Conservation (phyloP, 2,888 invertebrate species). For the Polyommatus icarus region DNA sequence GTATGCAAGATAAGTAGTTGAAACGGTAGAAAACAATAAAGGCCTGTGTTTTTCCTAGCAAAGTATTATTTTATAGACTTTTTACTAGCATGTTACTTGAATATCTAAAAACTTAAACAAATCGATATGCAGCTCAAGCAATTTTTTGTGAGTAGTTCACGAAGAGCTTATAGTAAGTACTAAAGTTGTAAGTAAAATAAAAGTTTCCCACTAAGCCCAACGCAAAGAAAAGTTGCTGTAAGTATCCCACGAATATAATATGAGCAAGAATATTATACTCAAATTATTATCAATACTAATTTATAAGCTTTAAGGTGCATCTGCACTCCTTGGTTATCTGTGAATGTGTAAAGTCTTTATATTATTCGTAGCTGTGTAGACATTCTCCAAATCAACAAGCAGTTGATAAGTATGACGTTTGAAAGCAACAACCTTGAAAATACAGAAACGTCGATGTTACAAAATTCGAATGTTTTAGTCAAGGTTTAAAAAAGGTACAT, state of each 20-base stretch:
- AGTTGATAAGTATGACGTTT: too few species aligned
- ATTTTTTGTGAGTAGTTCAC: slow-evolving; percentile 10
- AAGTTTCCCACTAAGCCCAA: not conserved
- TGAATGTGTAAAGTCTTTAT: too few species aligned
- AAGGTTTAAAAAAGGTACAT: too few species aligned
- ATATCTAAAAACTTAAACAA: not conserved
- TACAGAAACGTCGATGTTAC: too few species aligned
- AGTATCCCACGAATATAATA: slow-evolving; percentile 22
- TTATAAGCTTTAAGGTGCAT: not conserved
- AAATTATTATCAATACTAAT: not conserved
- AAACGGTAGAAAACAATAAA: not conserved
- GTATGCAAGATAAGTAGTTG: too few species aligned
- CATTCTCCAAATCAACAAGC: too few species aligned
- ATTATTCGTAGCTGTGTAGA: too few species aligned
- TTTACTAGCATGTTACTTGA: not conserved
- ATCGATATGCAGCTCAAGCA: not conserved
- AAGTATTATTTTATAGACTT: not conserved
- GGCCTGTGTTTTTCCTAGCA: not conserved
- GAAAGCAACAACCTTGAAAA: too few species aligned
- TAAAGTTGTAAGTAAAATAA: slow-evolving; percentile 21
- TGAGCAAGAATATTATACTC: slow-evolving; percentile 2
- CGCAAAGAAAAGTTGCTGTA: slow-evolving; percentile 4
- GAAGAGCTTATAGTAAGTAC: slow-evolving; percentile 22
- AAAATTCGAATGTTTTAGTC: too few species aligned
- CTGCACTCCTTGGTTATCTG: too few species aligned